Evolutionary conservation across 2,797 vertebrate genomes (phyloP).

Genomic region (Phataginus tetradactyla): DNA sequence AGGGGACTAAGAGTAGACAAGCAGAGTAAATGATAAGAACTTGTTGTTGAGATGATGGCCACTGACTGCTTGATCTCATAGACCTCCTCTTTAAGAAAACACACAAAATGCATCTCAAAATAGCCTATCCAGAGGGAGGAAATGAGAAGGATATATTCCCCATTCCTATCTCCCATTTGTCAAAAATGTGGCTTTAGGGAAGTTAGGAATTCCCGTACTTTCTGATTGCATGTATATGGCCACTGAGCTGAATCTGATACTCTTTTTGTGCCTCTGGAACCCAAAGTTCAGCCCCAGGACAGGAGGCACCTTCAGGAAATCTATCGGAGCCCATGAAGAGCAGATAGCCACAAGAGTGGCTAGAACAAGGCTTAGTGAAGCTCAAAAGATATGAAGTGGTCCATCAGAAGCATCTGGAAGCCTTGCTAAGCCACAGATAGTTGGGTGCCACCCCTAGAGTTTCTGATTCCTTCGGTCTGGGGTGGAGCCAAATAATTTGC

Average conservation of each 20-base stretch:
- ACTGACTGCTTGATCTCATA: background rate
- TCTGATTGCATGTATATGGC: fast-evolving
- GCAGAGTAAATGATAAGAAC: background rate
- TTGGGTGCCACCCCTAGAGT: background rate
- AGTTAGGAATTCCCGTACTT: background rate
- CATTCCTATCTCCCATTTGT: background rate
- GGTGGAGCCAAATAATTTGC: background rate
- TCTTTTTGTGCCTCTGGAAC: background rate
- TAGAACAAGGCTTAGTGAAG: background rate
- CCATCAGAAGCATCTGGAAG: background rate
- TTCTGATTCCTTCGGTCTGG: background rate
- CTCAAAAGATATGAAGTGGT: background rate
- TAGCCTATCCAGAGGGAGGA: background rate
- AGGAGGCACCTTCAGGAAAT: background rate
- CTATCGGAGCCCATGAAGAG: background rate
- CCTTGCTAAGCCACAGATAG: background rate
- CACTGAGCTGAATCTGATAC: background rate
- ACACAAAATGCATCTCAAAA: background rate
- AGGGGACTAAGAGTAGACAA: background rate
- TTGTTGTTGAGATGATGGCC: background rate
- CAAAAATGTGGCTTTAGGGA: background rate
- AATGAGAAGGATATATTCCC: background rate
- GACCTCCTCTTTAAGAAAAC: background rate
- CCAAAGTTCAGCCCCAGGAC: background rate
- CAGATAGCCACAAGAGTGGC: background rate